A percentile compares a stretch with the other conserved stretches of the same genome.
These are phyloP conservation scores for Lottia gigantea DNA, from an alignment of 2,888 invertebrate genomes.

Conservation along the genomic window DNA sequence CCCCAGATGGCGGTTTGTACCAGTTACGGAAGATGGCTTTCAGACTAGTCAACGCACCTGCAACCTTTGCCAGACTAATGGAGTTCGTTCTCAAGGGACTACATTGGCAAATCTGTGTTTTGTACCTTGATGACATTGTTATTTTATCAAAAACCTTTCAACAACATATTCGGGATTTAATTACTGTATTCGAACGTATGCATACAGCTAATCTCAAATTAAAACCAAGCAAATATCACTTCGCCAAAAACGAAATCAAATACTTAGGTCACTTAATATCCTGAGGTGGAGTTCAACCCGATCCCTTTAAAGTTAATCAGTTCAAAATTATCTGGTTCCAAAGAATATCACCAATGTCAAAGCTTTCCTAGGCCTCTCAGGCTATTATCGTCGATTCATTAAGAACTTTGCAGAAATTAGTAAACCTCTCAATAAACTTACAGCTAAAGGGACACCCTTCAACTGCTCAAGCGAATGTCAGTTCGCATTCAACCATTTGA, in stretches of 20 bases:
- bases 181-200: background rate
- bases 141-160: background rate
- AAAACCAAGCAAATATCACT: conserved; percentile 4
- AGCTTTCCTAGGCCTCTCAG: conserved; percentile 14
- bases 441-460: conserved; percentile 14
- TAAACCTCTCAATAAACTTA: conserved; percentile 9
- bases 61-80: background rate
- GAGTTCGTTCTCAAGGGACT: background rate
- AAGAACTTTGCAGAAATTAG: conserved; percentile 18
- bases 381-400: conserved; percentile 17
- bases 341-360: conserved; percentile 9
- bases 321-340: conserved; percentile 13
- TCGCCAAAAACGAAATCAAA: conserved; percentile 13
- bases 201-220: conserved; percentile 1
- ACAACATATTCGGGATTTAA: background rate
- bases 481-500: background rate
- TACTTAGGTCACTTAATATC: conserved; percentile 21
- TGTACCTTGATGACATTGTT: background rate
- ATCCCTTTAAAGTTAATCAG: conserved; percentile 13
- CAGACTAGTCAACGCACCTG: background rate
- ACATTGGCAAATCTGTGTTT: background rate
- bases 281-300: background rate
- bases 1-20: background rate
- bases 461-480: background rate
- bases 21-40: background rate